These are phyloP conservation scores for Danio albolineatus DNA, from an alignment of 2,797 vertebrate species.

Conservation along the genomic window DNA sequence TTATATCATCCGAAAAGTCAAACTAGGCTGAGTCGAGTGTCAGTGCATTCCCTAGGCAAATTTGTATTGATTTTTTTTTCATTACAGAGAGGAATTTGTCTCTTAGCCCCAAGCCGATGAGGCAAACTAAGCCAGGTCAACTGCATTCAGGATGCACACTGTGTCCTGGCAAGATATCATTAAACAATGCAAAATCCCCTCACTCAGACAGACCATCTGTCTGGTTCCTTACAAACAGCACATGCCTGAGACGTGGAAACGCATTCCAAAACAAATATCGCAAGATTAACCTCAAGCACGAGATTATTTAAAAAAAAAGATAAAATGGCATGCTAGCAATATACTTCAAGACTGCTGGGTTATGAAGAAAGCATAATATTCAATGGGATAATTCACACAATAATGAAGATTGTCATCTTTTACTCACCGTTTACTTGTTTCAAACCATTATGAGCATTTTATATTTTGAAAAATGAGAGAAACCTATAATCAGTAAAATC, in stretches of 20 bases:
- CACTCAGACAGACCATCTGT: slow-evolving; percentile 31
- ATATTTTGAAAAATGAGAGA: too few species aligned
- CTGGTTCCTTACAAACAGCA: slow-evolving; percentile 3
- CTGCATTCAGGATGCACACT: slow-evolving; percentile 24
- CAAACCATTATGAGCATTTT: too few species aligned
- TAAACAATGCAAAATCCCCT: slow-evolving; percentile 33
- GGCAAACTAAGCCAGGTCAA: slow-evolving; percentile 30
- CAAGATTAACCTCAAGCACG: slow-evolving; percentile 7
- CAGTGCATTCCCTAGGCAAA: slow-evolving; percentile 13
- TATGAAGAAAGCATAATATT: background rate
- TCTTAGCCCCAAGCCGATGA: slow-evolving; percentile 3
- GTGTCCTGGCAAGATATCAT: slow-evolving; percentile 36
- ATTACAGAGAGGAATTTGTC: slow-evolving; percentile 56
- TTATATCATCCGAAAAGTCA: slow-evolving; percentile 9
- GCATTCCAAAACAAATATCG: slow-evolving; percentile 2
- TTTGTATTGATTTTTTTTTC: slow-evolving; percentile 49
- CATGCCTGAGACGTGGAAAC: slow-evolving; percentile 3
- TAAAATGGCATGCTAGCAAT: background rate
- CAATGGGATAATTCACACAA: too few species aligned
- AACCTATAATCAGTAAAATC: too few species aligned
- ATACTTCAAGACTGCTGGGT: background rate
- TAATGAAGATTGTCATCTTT: too few species aligned
- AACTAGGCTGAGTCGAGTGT: background rate
- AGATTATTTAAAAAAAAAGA: slow-evolving; percentile 1
- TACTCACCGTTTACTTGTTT: too few species aligned